These are phyloP conservation scores for Agrilus planipennis DNA, from an alignment of 1,140 invertebrate species.

Conservation along the genomic window DNA sequence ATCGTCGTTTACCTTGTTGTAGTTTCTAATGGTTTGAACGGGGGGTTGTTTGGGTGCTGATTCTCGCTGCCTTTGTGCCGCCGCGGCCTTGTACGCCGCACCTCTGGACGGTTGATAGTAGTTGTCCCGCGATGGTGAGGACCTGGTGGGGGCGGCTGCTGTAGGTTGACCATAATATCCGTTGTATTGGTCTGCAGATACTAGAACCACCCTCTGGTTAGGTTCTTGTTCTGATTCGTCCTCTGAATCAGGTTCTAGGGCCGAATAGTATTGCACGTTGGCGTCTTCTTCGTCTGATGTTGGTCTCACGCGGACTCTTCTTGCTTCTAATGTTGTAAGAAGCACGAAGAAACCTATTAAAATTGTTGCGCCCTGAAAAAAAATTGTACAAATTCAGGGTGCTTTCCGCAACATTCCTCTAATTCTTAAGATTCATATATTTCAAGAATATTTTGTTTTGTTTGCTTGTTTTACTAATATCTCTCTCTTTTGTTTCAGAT, in stretches of 20 bases:
- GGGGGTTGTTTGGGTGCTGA: constrained; percentile 54
- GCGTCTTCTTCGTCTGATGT: constrained; percentile 26
- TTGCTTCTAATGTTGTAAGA: too few relatives aligned
- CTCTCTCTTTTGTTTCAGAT: too few relatives aligned
- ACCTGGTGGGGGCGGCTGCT: constrained; percentile 20
- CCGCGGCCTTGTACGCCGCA: constrained; percentile 26
- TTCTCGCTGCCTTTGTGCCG: constrained; percentile 31
- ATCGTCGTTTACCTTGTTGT: constrained; percentile 72
- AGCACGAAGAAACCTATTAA: too few relatives aligned
- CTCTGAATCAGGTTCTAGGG: constrained; percentile 28
- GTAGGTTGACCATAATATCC: constrained; percentile 32
- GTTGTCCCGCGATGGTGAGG: constrained; percentile 20
- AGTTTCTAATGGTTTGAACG: constrained; percentile 66
- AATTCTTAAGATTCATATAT: too few relatives aligned
- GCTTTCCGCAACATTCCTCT: too few relatives aligned
- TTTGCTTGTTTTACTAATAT: too few relatives aligned
- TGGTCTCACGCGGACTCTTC: constrained; percentile 28
- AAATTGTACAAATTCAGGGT: too few relatives aligned
- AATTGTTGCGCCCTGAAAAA: too few relatives aligned
- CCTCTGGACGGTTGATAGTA: constrained; percentile 19
- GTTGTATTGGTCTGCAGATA: constrained; percentile 34
- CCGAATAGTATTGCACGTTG: constrained; percentile 29
- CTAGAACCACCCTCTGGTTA: constrained; percentile 24
- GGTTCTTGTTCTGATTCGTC: constrained; percentile 20
- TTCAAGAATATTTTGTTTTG: too few relatives aligned